Conservation (phyloP, 2,113 vertebrate genomes). For the Bos indicus region DNA sequence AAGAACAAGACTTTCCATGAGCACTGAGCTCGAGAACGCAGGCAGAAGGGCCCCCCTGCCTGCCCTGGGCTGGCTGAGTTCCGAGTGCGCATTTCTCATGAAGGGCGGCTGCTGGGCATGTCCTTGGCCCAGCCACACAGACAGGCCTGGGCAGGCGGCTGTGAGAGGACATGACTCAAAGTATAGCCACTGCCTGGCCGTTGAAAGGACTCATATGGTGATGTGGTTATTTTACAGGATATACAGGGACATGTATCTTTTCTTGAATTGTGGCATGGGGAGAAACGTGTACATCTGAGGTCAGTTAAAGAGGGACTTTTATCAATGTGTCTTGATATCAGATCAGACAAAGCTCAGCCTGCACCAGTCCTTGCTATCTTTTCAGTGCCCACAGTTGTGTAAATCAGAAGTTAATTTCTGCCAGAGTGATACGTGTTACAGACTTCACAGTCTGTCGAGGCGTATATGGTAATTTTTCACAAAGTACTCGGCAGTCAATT, state of each 20-base stretch:
- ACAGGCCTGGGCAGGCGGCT: not conserved
- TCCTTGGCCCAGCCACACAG: fast-evolving
- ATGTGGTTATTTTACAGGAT: not conserved
- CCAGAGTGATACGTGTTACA: not conserved
- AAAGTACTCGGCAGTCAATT: constrained; percentile 15
- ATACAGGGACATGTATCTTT: not conserved
- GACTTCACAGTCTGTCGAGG: not conserved
- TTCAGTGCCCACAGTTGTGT: not conserved
- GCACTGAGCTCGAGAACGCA: not conserved
- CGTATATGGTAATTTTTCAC: constrained; percentile 41
- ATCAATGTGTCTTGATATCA: not conserved
- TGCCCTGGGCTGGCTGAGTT: not conserved
- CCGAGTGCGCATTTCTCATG: not conserved
- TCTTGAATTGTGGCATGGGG: not conserved
- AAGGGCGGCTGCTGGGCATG: not conserved
- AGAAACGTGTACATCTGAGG: not conserved
- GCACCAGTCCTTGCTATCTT: not conserved
- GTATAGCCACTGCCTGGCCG: fast-evolving
- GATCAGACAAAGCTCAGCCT: not conserved
- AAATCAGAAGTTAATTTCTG: not conserved
- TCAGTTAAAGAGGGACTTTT: not conserved
- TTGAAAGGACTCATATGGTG: not conserved
- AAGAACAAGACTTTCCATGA: not conserved
- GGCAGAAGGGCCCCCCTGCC: not conserved
- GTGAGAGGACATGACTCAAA: fast-evolving